Percentiles rank a stretch among this genome's conserved stretches.
These are phyloP conservation scores for Muscicapa adusta DNA, from an alignment of 2,113 vertebrate species.

Conservation along the genomic window DNA sequence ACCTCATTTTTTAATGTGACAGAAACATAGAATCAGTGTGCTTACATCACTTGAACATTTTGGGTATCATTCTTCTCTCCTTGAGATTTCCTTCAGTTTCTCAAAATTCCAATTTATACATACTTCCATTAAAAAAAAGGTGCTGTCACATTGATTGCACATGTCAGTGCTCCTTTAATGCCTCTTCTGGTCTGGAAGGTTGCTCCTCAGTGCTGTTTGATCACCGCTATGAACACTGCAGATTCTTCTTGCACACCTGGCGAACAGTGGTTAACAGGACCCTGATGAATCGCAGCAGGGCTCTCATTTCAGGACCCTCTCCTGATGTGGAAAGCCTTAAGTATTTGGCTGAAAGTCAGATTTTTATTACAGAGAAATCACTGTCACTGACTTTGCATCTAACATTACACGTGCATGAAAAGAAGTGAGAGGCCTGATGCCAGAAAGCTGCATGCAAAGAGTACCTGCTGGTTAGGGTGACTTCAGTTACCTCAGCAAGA, in stretches of 20 bases:
- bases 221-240: background rate
- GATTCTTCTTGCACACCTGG: background rate
- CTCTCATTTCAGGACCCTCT: background rate
- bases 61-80: background rate
- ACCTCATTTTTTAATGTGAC: background rate
- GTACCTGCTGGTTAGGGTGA: background rate
- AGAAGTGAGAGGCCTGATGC: background rate
- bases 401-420: background rate
- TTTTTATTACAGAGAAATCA: background rate
- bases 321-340: background rate
- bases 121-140: background rate
- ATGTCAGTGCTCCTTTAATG: background rate
- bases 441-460: background rate
- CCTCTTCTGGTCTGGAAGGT: background rate
- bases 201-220: background rate
- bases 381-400: background rate
- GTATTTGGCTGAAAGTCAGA: background rate
- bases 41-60: background rate
- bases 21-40: background rate
- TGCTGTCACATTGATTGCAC: background rate
- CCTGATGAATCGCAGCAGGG: background rate
- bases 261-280: background rate
- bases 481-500: background rate
- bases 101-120: background rate
- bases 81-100: background rate